Base-by-base conservation (phyloP, 1,140 invertebrate species). In the Macrostomum lignano region DNA sequence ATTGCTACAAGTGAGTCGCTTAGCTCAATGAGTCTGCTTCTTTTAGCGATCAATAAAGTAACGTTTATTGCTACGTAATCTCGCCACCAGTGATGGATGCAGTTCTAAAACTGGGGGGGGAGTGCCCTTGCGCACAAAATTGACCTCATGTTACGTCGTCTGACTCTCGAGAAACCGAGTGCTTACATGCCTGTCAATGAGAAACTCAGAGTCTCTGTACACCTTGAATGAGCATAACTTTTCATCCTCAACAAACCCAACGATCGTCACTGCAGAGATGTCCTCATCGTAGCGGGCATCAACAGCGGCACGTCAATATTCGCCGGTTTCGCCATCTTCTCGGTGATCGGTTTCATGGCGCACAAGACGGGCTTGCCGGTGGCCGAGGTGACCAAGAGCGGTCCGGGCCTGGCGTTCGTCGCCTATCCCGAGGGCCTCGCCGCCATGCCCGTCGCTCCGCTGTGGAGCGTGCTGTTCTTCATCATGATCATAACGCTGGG, bases 381-480 rank as follows among this genome's bases (percentile, higher is more conserved):
- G 32, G 25, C 13, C 9, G 5, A 17, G 3, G 17, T 34, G 10
- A 14, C 21, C 3, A 39, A 32, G 23, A 66, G 69, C 10, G 71
- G 73, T 60, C 70, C 72, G 15, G 73, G 73, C 1, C 47, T 77
- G 26, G 73, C 73, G 1, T 77, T 76, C 43, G 73, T 76, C 37
- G 73, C 74, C 2, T 76, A 76, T 47, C 73, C 73, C 1, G 73
- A 76, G 49, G 73, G 75, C 0, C 71, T 77, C 2, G 67, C 72
- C 1, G 64, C 72, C 36, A 52, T 77, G 31, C 73, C 73, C 0
- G 58, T 74, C 4, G 68, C 73, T 1, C 72, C 72, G 1, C 54
- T 76, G 1, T 77, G 74, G 74, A 72, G 73, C 1, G 56, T 74
- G 26, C 55, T 76, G 0, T 77, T 78, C 55, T 77, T 78, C 47